Evolutionary conservation across 30 jellyfish, hydroid and myxozoan genomes (phyloP).

Genomic region (Rhopilema esculentum): DNA sequence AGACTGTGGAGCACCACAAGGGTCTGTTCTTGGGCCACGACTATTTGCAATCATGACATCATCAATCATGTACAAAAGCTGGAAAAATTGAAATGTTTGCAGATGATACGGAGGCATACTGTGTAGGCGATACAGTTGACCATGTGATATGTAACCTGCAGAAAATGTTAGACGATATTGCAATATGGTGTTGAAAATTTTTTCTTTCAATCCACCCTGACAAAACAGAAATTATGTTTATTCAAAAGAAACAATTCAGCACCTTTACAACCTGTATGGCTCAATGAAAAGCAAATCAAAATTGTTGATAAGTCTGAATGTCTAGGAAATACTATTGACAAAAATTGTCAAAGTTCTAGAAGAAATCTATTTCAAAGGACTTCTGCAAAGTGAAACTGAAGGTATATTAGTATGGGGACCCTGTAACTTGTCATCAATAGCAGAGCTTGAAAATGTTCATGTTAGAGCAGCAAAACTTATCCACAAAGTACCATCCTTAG

Average conservation of each 20-base stretch:
- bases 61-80: constrained; percentile 10
- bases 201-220: constrained; percentile 36
- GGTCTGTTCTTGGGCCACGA: too few species aligned
- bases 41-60: constrained; percentile 43
- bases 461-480: too few species aligned
- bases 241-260: constrained; percentile 30
- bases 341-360: neutral
- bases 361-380: too few species aligned
- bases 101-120: too few species aligned
- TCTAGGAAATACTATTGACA: neutral
- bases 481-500: too few species aligned
- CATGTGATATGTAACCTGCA: constrained; percentile 35
- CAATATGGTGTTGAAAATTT: constrained; percentile 29
- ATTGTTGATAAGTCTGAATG: neutral
- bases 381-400: too few species aligned
- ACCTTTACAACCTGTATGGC: constrained; percentile 50
- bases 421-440: too few species aligned
- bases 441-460: too few species aligned
- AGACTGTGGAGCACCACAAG: too few species aligned
- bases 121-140: constrained; percentile 29
- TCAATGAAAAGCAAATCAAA: constrained; percentile 34
- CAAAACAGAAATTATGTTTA: constrained; percentile 31
- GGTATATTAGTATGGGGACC: too few species aligned
- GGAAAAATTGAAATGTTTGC: constrained; percentile 41
- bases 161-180: constrained; percentile 40